Base-by-base conservation (phyloP, 2,113 vertebrate genomes). In the Proterorhinus semilunaris region DNA sequence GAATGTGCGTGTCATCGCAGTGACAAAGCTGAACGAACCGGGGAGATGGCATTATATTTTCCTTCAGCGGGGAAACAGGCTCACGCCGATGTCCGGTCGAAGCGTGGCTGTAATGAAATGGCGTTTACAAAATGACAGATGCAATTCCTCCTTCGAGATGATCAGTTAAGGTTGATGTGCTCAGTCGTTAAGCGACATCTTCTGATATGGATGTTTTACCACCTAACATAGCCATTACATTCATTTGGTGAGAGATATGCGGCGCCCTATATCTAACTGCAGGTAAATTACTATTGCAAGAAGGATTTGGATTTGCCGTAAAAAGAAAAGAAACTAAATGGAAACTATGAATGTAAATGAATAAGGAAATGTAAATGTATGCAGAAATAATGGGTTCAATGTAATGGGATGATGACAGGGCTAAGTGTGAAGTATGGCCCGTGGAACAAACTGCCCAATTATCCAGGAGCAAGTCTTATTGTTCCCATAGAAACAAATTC, bases 41-140 rank as follows among this genome's bases (percentile, higher is more conserved):
- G 49, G 2, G 66, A 9, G 1, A 61, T 59, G 50, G 52, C 45
- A 43, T 64, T 59, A 36, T n/a, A 52, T 69, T 43, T 51, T 47
- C 45, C 54, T 12, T 47, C 73, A 67, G 45, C 44, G 52, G 53
- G 43, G 66, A 76, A 70, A 1, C 59, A 17, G 68, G 42, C 36
- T n/a, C 15, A 65, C 11, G 43, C 42, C 43, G 6, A 17, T 3
- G 27, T 58, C 51, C 46, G 3, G 12, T 16, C 16, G 54, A 16
- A 12, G 66, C 74, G 45, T 16, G 58, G 46, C 2, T 13, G 71
- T 69, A 17, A 50, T 51, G 21, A 68, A 12, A 59, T 48, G 66
- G 51, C 49, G 68, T 73, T 76, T 53, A 50, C 66, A 48, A 66
- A 7, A 62, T 55, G 80, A 72, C 79, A 72, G 79, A 62, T 78